Percentiles rank a stretch among this genome's conserved stretches.
Conservation (phyloP, 2,797 vertebrate species). For the Cyprinodon diabolis region DNA sequence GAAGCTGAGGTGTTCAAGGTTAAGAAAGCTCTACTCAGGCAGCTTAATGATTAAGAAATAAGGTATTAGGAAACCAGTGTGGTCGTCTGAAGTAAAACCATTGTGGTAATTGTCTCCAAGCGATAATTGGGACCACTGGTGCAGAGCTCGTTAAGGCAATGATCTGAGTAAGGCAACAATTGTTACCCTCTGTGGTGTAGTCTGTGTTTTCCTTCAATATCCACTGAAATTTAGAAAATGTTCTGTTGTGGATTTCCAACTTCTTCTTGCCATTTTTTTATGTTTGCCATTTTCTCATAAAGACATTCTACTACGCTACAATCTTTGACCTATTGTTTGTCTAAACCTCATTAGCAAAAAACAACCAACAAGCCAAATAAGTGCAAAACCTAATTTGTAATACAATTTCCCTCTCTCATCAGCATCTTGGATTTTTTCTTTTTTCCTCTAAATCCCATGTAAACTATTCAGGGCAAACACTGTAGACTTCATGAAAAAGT, state of each 20-base stretch:
- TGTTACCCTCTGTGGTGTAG: neutral
- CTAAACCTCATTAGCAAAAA: conserved; percentile 39
- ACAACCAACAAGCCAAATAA: conserved; percentile 21
- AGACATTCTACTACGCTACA: conserved; percentile 17
- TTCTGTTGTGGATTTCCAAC: neutral
- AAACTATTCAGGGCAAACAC: conserved; percentile 12
- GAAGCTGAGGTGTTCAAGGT: no score
- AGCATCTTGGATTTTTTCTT: conserved; percentile 25
- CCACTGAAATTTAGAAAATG: neutral
- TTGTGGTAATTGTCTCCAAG: no score
- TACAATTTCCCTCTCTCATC: conserved; percentile 19
- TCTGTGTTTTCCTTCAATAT: neutral
- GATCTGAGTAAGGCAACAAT: neutral
- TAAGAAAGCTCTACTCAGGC: neutral
- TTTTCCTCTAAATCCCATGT: conserved; percentile 3
- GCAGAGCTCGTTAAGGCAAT: neutral
- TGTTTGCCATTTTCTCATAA: neutral
- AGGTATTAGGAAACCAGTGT: no score
- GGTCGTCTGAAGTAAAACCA: no score
- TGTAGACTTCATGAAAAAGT: conserved; percentile 41
- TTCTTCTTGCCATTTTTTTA: neutral
- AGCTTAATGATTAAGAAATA: neutral
- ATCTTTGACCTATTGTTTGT: conserved; percentile 26
- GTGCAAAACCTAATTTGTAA: conserved; percentile 13
- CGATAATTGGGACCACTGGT: no score